Conservation (phyloP, 1,140 invertebrate species). For the Macrotrachela quadricornifera region DNA sequence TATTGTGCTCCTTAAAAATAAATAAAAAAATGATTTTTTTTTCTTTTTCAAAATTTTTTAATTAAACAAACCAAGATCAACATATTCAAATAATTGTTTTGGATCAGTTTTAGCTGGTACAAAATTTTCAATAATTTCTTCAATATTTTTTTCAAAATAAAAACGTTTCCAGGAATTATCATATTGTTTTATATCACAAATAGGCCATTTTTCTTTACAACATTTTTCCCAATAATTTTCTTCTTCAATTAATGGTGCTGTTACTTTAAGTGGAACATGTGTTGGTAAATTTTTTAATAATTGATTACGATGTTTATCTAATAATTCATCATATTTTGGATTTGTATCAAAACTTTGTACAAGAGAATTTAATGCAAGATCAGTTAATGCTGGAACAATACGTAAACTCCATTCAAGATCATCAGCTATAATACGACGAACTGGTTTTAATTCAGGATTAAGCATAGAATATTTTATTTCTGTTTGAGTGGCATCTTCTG, state of each 20-base stretch:
- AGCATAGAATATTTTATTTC: no score
- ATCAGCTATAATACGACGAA: conserved; percentile 30
- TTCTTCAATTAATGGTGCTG: conserved; percentile 24
- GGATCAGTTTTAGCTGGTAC: conserved; percentile 25
- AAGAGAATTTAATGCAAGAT: conserved; percentile 24
- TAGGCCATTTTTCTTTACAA: conserved; percentile 19
- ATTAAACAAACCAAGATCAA: no score
- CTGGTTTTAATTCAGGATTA: no score
- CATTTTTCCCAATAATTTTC: conserved; percentile 23
- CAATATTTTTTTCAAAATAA: conserved; percentile 30
- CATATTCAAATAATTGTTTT: conserved; percentile 18
- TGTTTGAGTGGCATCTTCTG: no score
- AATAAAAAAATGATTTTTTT: no score
- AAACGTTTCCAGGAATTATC: conserved; percentile 27
- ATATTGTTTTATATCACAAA: conserved; percentile 25
- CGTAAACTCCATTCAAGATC: conserved; percentile 30
- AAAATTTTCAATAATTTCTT: conserved; percentile 28
- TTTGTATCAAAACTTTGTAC: conserved; percentile 28
- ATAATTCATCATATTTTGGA: conserved; percentile 14
- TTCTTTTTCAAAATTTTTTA: no score
- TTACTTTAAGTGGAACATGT: conserved; percentile 25
- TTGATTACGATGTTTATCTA: conserved; percentile 20
- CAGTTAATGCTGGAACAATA: conserved; percentile 25
- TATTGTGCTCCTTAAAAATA: conserved; percentile 18
- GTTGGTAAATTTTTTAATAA: conserved; percentile 24